Evolutionary conservation across 2,113 vertebrate genomes (phyloP), one percentile per base, ranked within the genome.

Genomic region (Catharus fuscescens): DNA sequence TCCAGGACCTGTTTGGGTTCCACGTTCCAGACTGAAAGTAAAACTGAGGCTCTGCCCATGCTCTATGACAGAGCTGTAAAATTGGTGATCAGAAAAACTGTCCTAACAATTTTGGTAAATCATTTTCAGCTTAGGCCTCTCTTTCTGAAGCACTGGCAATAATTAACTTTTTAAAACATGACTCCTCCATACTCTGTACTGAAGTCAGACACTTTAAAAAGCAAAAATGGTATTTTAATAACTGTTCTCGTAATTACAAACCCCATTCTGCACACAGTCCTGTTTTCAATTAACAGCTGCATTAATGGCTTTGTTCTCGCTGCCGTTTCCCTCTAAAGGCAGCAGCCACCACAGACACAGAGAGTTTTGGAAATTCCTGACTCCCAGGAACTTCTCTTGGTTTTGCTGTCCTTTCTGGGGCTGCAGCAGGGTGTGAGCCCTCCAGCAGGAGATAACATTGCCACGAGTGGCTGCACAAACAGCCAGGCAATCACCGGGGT

Each of bases 191-290:
- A 19, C 13, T 73, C 34, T 34, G 26, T 18, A 18, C 36, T 69
- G 25, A 69, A 92, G 34, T 38, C 74, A 54, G 82, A 74, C 60
- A 21, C 61, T 93, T 74, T 38, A n/a, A 50, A 64, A 91, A 69
- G 61, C 57, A 77, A 88, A 94, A 90, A 90, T 57, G 40, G 15
- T 86, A 42, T 86, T 94, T 93, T 93, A 92, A 80, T 65, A 87
- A 71, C 61, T 61, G 2, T 57, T 85, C 77, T 76, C 3, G 0
- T 53, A 48, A 69, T 86, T 40, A 32, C 61, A 44, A 86, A 72
- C 52, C 16, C 73, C 47, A 18, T 66, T 90, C 60, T 71, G 16
- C 26, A 38, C 71, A 36, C 34, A 4, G n/a, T 36, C 36, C 78
- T 66, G 54, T 88, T 85, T 92, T 47, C 86, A 81, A 57, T 85